Evolutionary conservation across 2,888 invertebrate species (phyloP), one percentile per base, ranked within the genome.

Genomic region (Hirudinaria manillensis): DNA sequence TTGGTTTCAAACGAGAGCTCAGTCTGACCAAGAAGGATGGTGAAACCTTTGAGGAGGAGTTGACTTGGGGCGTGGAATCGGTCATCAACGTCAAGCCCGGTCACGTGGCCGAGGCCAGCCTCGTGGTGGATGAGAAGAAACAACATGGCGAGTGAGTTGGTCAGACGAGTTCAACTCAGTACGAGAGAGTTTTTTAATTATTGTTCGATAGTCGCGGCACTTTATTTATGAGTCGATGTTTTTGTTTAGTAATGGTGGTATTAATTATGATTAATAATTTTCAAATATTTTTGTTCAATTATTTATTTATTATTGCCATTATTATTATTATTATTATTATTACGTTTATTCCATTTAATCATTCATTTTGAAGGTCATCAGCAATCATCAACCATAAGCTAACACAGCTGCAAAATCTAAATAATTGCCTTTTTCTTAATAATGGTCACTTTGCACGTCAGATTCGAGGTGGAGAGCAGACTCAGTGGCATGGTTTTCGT

Each of bases 21-120:
- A 81, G 82, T 65, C 81, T 86, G 78, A 83, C 82, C 76, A 82
- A 82, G 55, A 80, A 82, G 36, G 81, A 80, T 53, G 85, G 85
- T 66, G 83, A 85, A 78, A 81, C 80, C 36, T 81, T 83, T 61
- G 81, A 81, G 67, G 84, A 85, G 73, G 81, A 81, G 61, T 78
- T 85, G 55, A 80, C 80, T 16, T 85, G 85, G 85, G 83, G 83
- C 29, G 84, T 85, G 16, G 85, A 85, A 77, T 82, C 81, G 70
- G 82, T 82, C 74, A 84, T 85, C 13, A 67, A 61, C 13, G 78
- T 80, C 65, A 65, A 78, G 27, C 78, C 81, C 13, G 80, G 81
- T 27, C 81, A 81, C 72, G 79, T 81, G 75, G 84, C 84, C 1
- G 82, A 83, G 67, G 85, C 86, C 7, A 80, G 81, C 66, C 81